phyloP scores from a whole-genome alignment of 2,797 vertebrate species.

The Tiaroga cobitis region DNA sequence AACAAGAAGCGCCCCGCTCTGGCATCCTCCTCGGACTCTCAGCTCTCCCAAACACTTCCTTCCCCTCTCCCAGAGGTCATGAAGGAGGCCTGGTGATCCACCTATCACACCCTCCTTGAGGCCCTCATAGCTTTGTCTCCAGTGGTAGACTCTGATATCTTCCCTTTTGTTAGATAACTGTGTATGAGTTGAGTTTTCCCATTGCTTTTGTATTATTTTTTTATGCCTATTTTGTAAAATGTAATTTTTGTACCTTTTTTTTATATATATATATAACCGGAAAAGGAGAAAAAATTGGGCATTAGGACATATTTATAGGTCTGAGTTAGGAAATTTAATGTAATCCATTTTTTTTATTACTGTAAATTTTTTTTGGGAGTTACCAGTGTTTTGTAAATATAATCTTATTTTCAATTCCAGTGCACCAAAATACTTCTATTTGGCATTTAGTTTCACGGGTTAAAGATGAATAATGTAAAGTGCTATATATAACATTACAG shows the following conservation, averaged over 20 bases:
- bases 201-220: constrained; percentile 62
- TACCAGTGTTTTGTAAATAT: constrained; percentile 74
- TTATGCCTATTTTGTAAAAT: constrained; percentile 71
- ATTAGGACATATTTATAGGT: constrained; percentile 84
- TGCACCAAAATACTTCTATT: constrained; percentile 59
- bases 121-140: constrained; percentile 81
- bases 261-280: constrained; percentile 66
- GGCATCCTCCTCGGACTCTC: constrained; percentile 69
- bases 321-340: constrained; percentile 62
- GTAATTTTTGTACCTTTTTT: constrained; percentile 54
- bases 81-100: constrained; percentile 80
- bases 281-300: constrained; percentile 68
- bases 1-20: constrained; percentile 78
- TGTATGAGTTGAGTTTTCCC: constrained; percentile 61
- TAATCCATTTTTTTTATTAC: constrained; percentile 62
- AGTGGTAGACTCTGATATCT: constrained; percentile 81
- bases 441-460: constrained; percentile 54
- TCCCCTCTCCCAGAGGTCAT: constrained; percentile 65
- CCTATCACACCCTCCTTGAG: constrained; percentile 61
- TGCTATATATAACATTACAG: constrained; percentile 22
- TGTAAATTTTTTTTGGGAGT: constrained; percentile 62
- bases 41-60: constrained; percentile 66
- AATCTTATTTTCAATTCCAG: constrained; percentile 65
- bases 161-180: constrained; percentile 62
- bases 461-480: constrained; percentile 52